Evolutionary conservation across 2,888 invertebrate genomes (phyloP).

Genomic region (Thumatha senex): DNA sequence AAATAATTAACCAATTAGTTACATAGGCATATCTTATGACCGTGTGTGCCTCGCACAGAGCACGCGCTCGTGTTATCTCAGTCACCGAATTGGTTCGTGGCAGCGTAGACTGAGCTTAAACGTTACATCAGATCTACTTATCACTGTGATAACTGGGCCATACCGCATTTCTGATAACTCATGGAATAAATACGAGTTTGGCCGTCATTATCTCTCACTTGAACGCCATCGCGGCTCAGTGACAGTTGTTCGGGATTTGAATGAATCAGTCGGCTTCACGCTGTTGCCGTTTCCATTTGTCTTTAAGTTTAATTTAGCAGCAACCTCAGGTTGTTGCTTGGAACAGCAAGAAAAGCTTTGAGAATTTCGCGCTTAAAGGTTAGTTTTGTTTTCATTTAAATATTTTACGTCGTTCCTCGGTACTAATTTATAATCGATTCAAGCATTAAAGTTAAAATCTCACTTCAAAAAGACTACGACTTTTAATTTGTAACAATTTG

Average conservation of each 20-base stretch:
- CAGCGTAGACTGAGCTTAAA: slow-evolving; percentile 40
- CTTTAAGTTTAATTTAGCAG: slow-evolving; percentile 62
- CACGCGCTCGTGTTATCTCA: slow-evolving; percentile 28
- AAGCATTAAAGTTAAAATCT: too few species aligned
- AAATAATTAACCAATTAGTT: not conserved
- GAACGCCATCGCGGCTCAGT: slow-evolving; percentile 44
- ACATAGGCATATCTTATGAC: not conserved
- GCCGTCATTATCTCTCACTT: slow-evolving; percentile 54
- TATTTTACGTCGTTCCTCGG: too few species aligned
- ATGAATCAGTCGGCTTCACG: slow-evolving; percentile 41
- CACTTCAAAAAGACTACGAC: too few species aligned
- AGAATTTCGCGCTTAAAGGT: slow-evolving; percentile 85
- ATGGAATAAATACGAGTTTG: slow-evolving; percentile 56
- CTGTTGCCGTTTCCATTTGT: slow-evolving; percentile 34
- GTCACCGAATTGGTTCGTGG: slow-evolving; percentile 58
- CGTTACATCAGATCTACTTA: slow-evolving; percentile 38
- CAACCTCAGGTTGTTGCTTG: slow-evolving; percentile 82
- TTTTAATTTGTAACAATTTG: too few species aligned
- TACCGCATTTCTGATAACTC: slow-evolving; percentile 62
- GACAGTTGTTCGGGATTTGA: slow-evolving; percentile 40
- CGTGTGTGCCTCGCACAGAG: slow-evolving; percentile 14
- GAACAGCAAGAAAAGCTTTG: slow-evolving; percentile 79
- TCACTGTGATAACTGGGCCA: slow-evolving; percentile 52
- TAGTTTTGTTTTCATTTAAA: slow-evolving; percentile 39
- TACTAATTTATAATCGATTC: too few species aligned